phyloP scores from a whole-genome alignment of 2,113 vertebrate species.

The Scomber japonicus region DNA sequence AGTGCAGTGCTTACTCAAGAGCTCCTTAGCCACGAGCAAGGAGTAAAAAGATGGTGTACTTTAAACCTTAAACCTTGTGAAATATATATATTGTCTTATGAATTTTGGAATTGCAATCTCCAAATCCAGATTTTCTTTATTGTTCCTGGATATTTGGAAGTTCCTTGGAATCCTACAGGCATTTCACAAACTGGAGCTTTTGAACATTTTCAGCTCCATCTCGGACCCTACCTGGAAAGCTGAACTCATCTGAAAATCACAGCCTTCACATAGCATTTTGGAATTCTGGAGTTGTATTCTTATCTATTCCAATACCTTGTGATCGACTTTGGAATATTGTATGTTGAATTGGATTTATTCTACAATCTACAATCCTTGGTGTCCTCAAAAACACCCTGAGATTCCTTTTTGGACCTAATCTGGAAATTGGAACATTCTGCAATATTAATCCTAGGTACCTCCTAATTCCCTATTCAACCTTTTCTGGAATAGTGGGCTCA shows the following conservation, averaged over 20 bases:
- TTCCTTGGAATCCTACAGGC: background rate
- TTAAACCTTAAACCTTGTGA: background rate
- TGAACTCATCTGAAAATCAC: background rate
- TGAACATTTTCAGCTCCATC: background rate
- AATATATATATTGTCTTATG: background rate
- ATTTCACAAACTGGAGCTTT: background rate
- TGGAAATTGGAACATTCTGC: background rate
- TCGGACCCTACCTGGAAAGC: background rate
- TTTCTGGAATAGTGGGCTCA: background rate
- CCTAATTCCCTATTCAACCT: rapidly evolving
- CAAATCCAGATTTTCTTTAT: background rate
- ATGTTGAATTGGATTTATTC: background rate
- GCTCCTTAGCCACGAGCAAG: background rate
- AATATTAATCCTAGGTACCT: background rate
- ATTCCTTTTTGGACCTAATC: background rate
- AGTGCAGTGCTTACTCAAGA: slow-evolving; percentile 19
- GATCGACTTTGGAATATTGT: background rate
- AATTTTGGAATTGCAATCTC: background rate
- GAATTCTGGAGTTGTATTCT: slow-evolving; percentile 4
- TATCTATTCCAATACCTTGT: background rate
- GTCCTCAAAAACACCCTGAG: background rate
- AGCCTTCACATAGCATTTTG: background rate
- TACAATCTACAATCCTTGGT: background rate
- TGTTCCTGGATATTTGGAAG: background rate
- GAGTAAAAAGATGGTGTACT: background rate